Evolutionary conservation across 2,113 vertebrate genomes (phyloP).

Genomic region (Otolemur garnettii): DNA sequence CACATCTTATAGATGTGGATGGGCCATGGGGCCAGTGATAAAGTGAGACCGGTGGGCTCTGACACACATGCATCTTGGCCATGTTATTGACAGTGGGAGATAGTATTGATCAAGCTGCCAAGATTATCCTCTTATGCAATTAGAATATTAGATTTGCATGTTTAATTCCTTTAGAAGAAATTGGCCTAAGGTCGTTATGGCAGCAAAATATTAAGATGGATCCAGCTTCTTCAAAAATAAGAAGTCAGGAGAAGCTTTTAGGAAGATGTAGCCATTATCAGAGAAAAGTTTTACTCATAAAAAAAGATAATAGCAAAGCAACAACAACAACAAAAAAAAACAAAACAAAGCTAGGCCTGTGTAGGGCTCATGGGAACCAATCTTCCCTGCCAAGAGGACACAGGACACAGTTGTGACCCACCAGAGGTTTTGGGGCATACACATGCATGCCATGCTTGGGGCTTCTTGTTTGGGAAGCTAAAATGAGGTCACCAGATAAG

Average conservation of each 20-base stretch:
- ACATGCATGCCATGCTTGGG: neutral
- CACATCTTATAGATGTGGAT: constrained; percentile 85
- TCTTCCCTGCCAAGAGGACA: constrained; percentile 32
- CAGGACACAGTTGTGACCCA: neutral
- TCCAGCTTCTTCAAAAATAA: constrained; percentile 82
- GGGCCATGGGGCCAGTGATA: constrained; percentile 89
- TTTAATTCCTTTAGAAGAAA: constrained; percentile 94
- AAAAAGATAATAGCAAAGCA: constrained; percentile 78
- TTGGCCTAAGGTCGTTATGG: constrained; percentile 87
- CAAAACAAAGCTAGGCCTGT: constrained; percentile 51
- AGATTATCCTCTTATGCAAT: constrained; percentile 91
- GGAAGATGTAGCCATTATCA: constrained; percentile 79
- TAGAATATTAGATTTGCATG: constrained; percentile 95
- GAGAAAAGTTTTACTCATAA: constrained; percentile 77
- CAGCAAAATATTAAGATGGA: constrained; percentile 86
- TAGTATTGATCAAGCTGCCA: constrained; percentile 92
- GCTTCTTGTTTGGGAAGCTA: neutral
- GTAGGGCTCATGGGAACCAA: constrained; percentile 49
- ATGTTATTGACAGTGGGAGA: constrained; percentile 87
- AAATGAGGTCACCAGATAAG: neutral
- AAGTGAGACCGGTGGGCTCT: constrained; percentile 90
- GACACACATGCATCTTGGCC: constrained; percentile 85
- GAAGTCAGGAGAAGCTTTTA: constrained; percentile 86
- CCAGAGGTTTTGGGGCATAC: neutral
- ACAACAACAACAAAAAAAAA: no score